A percentile compares a stretch with the other conserved stretches of the same genome.
Evolutionary conservation across 2,888 invertebrate genomes (phyloP).

Genomic region (Psococerastis gibbosa): DNA sequence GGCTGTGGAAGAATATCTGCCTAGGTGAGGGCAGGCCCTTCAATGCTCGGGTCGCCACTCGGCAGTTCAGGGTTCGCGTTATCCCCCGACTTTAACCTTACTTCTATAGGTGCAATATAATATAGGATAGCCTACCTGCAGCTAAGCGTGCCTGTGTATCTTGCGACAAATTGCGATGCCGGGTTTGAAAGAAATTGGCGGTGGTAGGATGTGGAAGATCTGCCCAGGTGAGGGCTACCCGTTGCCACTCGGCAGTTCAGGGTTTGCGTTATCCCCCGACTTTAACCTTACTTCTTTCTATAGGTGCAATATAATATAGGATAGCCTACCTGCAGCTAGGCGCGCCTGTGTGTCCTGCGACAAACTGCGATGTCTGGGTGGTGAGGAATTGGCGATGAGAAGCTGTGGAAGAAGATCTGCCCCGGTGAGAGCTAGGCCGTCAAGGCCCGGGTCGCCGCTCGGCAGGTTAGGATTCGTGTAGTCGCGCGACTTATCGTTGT

Average conservation of each 20-base stretch:
- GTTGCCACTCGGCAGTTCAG: slow-evolving; percentile 90
- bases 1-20: slow-evolving; percentile 36
- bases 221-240: slow-evolving; percentile 30
- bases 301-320: background rate
- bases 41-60: slow-evolving; percentile 59
- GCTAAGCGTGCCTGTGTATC: slow-evolving; percentile 33
- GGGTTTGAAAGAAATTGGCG: slow-evolving; percentile 25
- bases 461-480: slow-evolving; percentile 97
- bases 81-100: slow-evolving; percentile 72
- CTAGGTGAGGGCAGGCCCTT: slow-evolving; percentile 30
- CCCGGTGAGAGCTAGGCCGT: slow-evolving; percentile 29
- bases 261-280: slow-evolving; percentile 97
- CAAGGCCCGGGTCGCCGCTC: slow-evolving; percentile 59
- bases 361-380: slow-evolving; percentile 22
- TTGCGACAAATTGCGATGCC: slow-evolving; percentile 22
- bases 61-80: slow-evolving; percentile 98
- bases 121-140: slow-evolving; percentile 26
- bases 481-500: slow-evolving; percentile 98
- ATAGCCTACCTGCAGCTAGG: slow-evolving; percentile 28
- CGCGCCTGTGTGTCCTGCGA: slow-evolving; percentile 29
- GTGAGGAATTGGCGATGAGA: slow-evolving; percentile 30
- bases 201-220: slow-evolving; percentile 36
- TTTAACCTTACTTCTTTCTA: slow-evolving; percentile 33
- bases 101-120: too few species aligned
- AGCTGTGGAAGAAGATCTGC: slow-evolving; percentile 36